Base-by-base conservation (phyloP, 2,113 vertebrate species). In the Elanoides forficatus region DNA sequence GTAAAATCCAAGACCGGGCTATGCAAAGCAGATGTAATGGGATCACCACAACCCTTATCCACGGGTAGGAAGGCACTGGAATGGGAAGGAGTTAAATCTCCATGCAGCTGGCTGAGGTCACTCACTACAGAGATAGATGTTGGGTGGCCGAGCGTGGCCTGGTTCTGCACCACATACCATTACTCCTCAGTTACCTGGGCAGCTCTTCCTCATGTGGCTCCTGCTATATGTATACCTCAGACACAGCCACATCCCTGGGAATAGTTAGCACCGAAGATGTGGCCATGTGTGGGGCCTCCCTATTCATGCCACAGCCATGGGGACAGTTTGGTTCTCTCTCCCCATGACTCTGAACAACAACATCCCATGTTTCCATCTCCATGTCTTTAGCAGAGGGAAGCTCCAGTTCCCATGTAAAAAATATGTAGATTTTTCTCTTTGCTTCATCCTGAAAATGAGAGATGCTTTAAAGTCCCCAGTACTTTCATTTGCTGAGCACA, bases 91-190 rank as follows among this genome's bases (percentile, higher is more conserved):
- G 47, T 36, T 42, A 32, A 78, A 88, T 20, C 29, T 78, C 23
- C 52, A 27, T n/a, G 76, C 60, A 79, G 52, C 38, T 68, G 63
- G 13, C 15, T 66, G 50, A 92, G 42, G 40, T 25, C 2, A 3
- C 47, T 93, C 21, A 76, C 65, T 6, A 1, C 43, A 93, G 7
- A 59, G 15, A 71, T 17, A 53, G 52, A 53, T 0, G 1, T 36
- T 20, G 16, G 2, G 15, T 71, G 34, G 47, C 22, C 7, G 1
- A n/a, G 21, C 1, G 0, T 52, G 36, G 22, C 19, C 71, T 50
- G 12, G 27, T 48, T 70, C 36, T 15, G 7, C 30, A 68, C 15
- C 25, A 43, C 27, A 45, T 10, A 9, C 18, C 36, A 17, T 53
- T 43, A 78, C 32, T 73, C 60, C 43, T 71, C 47, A 25, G n/a